These are phyloP conservation scores for Ceyx cyanopectus DNA, from an alignment of 2,113 vertebrate genomes.

Conservation along the genomic window DNA sequence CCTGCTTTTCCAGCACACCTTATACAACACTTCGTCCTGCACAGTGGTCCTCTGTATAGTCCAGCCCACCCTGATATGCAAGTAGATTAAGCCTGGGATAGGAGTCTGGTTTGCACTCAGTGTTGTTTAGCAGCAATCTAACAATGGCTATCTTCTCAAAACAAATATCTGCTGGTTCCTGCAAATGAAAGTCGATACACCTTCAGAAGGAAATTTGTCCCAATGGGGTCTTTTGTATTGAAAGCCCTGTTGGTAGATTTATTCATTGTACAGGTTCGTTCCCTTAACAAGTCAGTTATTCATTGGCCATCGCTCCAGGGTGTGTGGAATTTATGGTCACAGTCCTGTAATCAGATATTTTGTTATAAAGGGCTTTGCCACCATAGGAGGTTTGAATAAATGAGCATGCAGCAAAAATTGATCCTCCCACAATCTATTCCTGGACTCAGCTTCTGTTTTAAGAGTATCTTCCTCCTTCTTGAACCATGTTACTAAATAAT, in stretches of 20 bases:
- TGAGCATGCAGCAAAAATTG: constrained; percentile 64
- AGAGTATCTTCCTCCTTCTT: not conserved
- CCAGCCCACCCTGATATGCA: not conserved
- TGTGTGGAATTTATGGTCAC: constrained; percentile 52
- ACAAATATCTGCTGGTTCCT: constrained; percentile 52
- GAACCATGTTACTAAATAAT: not conserved
- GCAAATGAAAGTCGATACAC: constrained; percentile 50
- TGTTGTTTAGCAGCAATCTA: not conserved
- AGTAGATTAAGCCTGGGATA: not conserved
- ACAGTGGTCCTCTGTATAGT: not conserved
- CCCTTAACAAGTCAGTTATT: constrained; percentile 71
- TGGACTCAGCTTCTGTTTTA: not conserved
- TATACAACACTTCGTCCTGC: not conserved
- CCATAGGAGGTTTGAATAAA: constrained; percentile 50
- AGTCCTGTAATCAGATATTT: constrained; percentile 67
- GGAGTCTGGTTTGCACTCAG: not conserved
- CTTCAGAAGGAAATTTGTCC: constrained; percentile 63
- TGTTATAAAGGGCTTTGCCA: constrained; percentile 52
- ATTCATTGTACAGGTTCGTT: constrained; percentile 50
- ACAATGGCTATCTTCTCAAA: constrained; percentile 20
- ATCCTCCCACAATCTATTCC: constrained; percentile 42
- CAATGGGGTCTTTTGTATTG: constrained; percentile 38
- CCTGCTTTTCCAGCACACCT: not conserved
- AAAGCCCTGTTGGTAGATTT: constrained; percentile 65
- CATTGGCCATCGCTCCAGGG: constrained; percentile 56